These are phyloP conservation scores for Drosophila rellima DNA, from an alignment of 2,888 invertebrate species.

Conservation along the genomic window DNA sequence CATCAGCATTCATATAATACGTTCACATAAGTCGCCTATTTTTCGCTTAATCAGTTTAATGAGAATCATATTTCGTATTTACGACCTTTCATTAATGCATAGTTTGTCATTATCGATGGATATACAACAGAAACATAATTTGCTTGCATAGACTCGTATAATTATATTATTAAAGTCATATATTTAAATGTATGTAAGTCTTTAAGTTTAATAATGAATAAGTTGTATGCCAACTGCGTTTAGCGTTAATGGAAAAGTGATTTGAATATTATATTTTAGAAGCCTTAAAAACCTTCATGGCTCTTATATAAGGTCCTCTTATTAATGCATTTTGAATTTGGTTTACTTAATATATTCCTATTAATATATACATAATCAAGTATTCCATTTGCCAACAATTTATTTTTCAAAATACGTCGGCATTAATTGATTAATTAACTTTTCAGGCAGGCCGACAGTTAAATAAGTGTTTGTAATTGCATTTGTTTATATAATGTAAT, in stretches of 20 bases:
- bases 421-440: constrained; percentile 53
- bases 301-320: not conserved
- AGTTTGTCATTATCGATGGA: constrained; percentile 29
- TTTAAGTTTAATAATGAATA: not conserved
- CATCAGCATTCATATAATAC: constrained; percentile 43
- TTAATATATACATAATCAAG: constrained; percentile 1
- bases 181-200: not conserved
- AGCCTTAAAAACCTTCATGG: constrained; percentile 4
- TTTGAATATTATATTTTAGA: constrained; percentile 18
- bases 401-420: not conserved
- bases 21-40: constrained; percentile 43
- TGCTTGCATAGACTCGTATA: constrained; percentile 32
- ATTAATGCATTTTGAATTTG: not conserved
- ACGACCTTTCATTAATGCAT: constrained; percentile 47
- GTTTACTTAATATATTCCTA: constrained; percentile 3
- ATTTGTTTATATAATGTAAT: constrained; percentile 46
- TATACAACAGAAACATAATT: constrained; percentile 21
- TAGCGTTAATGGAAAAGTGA: constrained; percentile 11
- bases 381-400: constrained; percentile 6
- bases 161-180: constrained; percentile 7
- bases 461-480: constrained; percentile 41
- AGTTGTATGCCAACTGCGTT: constrained; percentile 6
- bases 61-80: constrained; percentile 51
- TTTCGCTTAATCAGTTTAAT: constrained; percentile 70
- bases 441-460: constrained; percentile 37